These are phyloP conservation scores for Eclectus roratus DNA, from an alignment of 2,113 vertebrate genomes.

Conservation along the genomic window DNA sequence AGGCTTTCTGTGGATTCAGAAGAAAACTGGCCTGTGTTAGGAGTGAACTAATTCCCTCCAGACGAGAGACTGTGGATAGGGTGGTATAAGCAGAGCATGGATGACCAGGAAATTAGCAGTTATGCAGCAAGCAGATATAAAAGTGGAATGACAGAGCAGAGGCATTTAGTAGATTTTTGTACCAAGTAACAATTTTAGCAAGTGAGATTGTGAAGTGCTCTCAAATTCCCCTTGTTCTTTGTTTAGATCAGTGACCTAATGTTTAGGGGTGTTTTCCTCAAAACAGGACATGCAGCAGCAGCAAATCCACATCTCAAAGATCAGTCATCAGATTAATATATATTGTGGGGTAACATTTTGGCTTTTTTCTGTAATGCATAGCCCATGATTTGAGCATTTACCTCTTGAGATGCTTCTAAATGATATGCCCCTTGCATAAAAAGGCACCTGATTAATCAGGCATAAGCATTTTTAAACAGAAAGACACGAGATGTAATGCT, in stretches of 20 bases:
- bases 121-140: neutral
- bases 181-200: neutral
- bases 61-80: neutral
- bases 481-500: neutral
- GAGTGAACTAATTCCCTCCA: neutral
- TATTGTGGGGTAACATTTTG: neutral
- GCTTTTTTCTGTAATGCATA: neutral
- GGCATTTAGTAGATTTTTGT: neutral
- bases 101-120: neutral
- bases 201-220: neutral
- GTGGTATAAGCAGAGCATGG: neutral
- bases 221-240: neutral
- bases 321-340: neutral
- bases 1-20: fast-evolving
- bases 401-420: neutral
- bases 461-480: neutral
- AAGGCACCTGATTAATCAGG: neutral
- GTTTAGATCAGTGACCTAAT: neutral
- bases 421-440: neutral
- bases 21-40: neutral
- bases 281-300: neutral
- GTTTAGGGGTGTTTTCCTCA: neutral
- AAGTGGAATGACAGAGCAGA: neutral
- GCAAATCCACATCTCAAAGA: neutral
- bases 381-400: neutral